Evolutionary conservation across 2,888 invertebrate genomes (phyloP).

Genomic region (Noctua janthe): DNA sequence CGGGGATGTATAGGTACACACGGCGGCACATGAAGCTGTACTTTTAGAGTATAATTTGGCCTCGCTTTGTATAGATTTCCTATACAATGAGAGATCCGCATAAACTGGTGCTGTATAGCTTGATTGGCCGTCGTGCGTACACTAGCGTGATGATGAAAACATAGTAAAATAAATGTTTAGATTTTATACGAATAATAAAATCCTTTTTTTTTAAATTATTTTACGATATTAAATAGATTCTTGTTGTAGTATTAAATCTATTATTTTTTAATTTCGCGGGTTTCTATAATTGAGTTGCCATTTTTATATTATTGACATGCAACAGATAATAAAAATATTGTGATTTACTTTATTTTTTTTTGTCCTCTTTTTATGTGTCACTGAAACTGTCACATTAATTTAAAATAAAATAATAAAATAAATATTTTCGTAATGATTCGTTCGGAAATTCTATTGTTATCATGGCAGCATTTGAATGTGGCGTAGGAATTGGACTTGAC

Average conservation of each 20-base stretch:
- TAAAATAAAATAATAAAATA: not conserved
- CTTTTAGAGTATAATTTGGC: too few species aligned
- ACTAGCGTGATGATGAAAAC: not conserved
- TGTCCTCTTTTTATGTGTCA: too few species aligned
- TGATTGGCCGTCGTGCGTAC: too few species aligned
- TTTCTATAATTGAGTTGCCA: not conserved
- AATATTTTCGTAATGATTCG: not conserved
- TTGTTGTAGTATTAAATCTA: not conserved
- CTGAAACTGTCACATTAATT: too few species aligned
- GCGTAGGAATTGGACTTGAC: not conserved
- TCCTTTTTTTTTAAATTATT: not conserved
- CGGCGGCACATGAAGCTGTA: too few species aligned
- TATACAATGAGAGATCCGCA: too few species aligned
- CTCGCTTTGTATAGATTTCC: too few species aligned
- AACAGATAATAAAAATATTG: not conserved
- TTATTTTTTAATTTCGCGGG: not conserved
- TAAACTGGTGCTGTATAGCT: too few species aligned
- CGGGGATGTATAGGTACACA: not conserved
- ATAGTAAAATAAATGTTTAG: not conserved
- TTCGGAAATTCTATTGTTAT: conserved; percentile 24
- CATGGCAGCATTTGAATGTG: conserved; percentile 17
- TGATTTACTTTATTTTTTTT: not conserved
- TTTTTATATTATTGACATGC: not conserved
- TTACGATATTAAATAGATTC: not conserved
- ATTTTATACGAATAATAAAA: not conserved